Percentiles rank a stretch among this genome's conserved stretches.
These are phyloP conservation scores for Prinia subflava DNA, from an alignment of 2,113 vertebrate species.

Conservation along the genomic window DNA sequence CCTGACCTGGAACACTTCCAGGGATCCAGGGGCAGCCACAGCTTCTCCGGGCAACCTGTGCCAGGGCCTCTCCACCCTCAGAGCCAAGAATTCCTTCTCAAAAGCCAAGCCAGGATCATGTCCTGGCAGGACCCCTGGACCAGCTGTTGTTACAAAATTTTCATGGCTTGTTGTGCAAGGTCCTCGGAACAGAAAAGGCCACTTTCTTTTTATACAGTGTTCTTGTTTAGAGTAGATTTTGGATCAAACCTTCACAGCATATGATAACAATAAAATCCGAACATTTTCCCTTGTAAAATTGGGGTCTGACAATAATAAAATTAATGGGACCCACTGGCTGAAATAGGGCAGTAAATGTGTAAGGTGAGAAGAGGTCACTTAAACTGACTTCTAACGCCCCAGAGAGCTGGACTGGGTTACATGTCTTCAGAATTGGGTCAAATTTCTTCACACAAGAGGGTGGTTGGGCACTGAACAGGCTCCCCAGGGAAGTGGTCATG, in stretches of 20 bases:
- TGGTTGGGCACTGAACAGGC: not conserved
- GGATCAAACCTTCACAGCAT: not conserved
- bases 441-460: not conserved
- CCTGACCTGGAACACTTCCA: not conserved
- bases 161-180: not conserved
- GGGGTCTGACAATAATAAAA: not conserved
- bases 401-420: not conserved
- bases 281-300: not conserved
- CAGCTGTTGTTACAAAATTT: not conserved
- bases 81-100: not conserved
- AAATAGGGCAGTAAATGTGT: not conserved
- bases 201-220: not conserved
- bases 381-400: not conserved
- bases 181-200: not conserved
- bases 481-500: not conserved
- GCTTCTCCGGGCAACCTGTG: not conserved
- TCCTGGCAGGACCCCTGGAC: not conserved
- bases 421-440: not conserved
- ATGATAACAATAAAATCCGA: not conserved
- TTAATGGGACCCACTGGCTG: not conserved
- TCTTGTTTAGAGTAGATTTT: not conserved
- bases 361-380: not conserved
- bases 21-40: not conserved
- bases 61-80: not conserved
- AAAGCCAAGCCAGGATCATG: not conserved